Evolutionary conservation across 2,888 invertebrate species (phyloP).

Genomic region (Ormyrus thymus): DNA sequence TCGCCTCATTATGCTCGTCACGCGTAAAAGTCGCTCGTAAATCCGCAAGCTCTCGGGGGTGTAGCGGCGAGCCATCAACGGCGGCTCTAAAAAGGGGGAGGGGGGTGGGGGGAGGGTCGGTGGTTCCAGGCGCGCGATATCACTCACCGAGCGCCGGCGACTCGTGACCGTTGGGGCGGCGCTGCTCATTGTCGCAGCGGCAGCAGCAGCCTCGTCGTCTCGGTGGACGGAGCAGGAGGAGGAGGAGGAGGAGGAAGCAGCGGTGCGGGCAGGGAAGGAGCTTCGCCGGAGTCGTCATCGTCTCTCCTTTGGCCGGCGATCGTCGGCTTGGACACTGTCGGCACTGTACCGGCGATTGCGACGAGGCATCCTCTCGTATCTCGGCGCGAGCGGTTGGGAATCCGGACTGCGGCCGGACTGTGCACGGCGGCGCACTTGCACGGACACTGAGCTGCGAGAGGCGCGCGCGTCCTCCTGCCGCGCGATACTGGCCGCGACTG

Average conservation of each 20-base stretch:
- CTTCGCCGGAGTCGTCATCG: not conserved
- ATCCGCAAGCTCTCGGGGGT: not conserved
- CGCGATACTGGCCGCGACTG: constrained; percentile 29
- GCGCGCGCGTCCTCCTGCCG: constrained; percentile 5
- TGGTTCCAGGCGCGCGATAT: not conserved
- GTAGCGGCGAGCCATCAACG: too few relatives aligned
- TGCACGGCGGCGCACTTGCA: not conserved
- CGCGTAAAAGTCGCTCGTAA: too few relatives aligned
- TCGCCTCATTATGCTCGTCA: too few relatives aligned
- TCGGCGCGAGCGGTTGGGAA: not conserved
- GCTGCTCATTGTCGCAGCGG: constrained; percentile 5
- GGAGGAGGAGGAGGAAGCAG: too few relatives aligned
- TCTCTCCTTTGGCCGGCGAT: too few relatives aligned
- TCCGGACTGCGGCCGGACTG: not conserved
- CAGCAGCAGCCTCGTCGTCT: too few relatives aligned
- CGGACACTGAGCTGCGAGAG: not conserved
- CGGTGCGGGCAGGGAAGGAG: too few relatives aligned
- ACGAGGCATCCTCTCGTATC: not conserved
- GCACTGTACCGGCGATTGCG: not conserved
- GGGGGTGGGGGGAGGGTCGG: too few relatives aligned
- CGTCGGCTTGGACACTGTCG: not conserved
- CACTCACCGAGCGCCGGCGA: constrained; percentile 35
- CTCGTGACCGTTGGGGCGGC: not conserved
- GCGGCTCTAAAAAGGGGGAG: too few relatives aligned
- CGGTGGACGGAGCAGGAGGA: too few relatives aligned